Evolutionary conservation across 64 coral and sea anemone species (phyloP).

Genomic region (Porites australiensis): DNA sequence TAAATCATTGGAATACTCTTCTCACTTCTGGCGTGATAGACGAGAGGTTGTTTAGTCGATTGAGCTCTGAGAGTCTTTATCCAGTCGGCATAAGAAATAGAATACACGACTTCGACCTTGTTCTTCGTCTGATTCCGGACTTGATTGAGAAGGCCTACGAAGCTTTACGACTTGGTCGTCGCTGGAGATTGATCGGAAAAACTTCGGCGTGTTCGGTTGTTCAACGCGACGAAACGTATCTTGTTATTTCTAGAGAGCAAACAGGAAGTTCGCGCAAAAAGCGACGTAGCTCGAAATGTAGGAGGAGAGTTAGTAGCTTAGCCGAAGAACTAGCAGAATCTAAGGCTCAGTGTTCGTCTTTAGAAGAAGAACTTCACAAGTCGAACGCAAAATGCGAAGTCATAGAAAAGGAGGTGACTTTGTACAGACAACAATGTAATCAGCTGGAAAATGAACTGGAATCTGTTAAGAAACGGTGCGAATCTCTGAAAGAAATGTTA

Average conservation of each 20-base stretch:
- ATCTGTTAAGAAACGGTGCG: slow-evolving; percentile 72
- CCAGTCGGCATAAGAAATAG: slow-evolving; percentile 78
- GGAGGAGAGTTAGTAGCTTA: slow-evolving; percentile 63
- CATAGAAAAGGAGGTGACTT: slow-evolving; percentile 84
- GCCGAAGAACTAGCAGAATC: slow-evolving; percentile 79
- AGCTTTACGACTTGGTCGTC: slow-evolving; percentile 80
- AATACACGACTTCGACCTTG: slow-evolving; percentile 87
- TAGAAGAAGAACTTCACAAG: slow-evolving; percentile 81
- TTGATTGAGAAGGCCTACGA: slow-evolving; percentile 87
- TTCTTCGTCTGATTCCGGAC: slow-evolving; percentile 89
- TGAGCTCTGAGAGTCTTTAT: slow-evolving; percentile 73
- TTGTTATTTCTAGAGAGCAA: slow-evolving; percentile 39
- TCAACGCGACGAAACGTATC: slow-evolving; percentile 80
- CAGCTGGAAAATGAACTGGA: slow-evolving; percentile 88
- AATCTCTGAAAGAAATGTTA: slow-evolving; percentile 80
- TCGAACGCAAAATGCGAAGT: slow-evolving; percentile 73
- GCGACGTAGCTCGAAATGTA: slow-evolving; percentile 57
- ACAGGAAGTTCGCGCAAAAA: slow-evolving; percentile 25
- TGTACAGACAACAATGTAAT: slow-evolving; percentile 89
- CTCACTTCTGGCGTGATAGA: slow-evolving; percentile 78
- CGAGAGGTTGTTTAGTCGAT: slow-evolving; percentile 78
- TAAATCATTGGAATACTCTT: slow-evolving; percentile 80
- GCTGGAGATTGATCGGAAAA: slow-evolving; percentile 85
- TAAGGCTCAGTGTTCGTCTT: slow-evolving; percentile 64
- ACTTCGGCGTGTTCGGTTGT: slow-evolving; percentile 42